These are phyloP conservation scores for Pseudoatta argentina DNA, from an alignment of 1,140 invertebrate species.

Conservation along the genomic window DNA sequence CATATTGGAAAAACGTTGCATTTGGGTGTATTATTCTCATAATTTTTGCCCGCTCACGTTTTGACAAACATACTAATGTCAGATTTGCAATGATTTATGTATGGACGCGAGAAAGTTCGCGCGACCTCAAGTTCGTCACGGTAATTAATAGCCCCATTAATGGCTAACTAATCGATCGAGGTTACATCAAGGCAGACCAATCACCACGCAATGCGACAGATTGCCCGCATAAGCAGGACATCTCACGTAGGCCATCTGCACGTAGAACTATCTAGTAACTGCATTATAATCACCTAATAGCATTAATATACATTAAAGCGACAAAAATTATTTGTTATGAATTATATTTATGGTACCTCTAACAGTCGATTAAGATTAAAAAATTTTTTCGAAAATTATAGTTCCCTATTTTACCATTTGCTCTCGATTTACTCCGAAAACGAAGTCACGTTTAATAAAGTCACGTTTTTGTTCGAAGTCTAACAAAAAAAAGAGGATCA, in stretches of 20 bases:
- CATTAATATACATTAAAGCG: neutral
- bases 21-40: neutral
- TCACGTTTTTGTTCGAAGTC: no score
- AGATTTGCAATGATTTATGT: slow-evolving; percentile 58
- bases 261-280: neutral
- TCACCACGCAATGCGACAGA: slow-evolving; percentile 63
- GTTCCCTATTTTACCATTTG: neutral
- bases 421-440: neutral
- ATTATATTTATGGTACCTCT: neutral
- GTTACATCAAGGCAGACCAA: slow-evolving; percentile 58
- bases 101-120: slow-evolving; percentile 44
- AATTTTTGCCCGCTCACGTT: slow-evolving; percentile 8
- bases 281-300: neutral
- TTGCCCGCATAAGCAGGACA: slow-evolving; percentile 54
- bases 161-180: slow-evolving; percentile 60
- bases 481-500: neutral
- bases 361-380: neutral
- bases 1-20: neutral
- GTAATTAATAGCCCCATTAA: slow-evolving; percentile 56
- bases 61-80: slow-evolving; percentile 42
- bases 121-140: slow-evolving; percentile 55
- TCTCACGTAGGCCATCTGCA: slow-evolving; percentile 14
- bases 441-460: neutral
- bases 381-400: neutral
- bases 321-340: neutral